Evolutionary conservation across 2,888 invertebrate genomes (phyloP), one percentile per base, ranked within the genome.

Genomic region (Ornithoptera alexandrae): DNA sequence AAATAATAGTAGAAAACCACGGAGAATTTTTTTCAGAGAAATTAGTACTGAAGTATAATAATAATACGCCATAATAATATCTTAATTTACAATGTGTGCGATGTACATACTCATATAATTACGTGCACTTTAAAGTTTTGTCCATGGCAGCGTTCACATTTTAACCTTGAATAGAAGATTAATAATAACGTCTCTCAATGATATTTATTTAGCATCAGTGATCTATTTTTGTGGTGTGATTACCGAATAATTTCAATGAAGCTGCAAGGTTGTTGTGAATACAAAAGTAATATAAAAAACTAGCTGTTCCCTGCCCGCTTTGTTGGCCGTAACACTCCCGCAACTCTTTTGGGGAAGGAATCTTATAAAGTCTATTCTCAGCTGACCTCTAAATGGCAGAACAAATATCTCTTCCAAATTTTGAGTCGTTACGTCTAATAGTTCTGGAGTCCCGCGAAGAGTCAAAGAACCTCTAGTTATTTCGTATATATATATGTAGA

Each of bases 151-250:
- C 22, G 24, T 58, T 15, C 57, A 57, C 22, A 53, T 15, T 50
- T 53, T 20, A 39, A 58, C 59, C 50, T 64, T 57, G 50, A 61
- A 65, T 57, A 61, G 24, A 69, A 65, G 56, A 65, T 36, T 18
- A 69, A 61, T 69, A 56, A 62, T 62, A 22, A 69, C 12, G 65
- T 57, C 39, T 24, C 24, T 69, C 69, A 69, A 65, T 50, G 65
- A 65, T 62, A 69, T 50, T n/a, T 62, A 65, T 57, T 62, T 10
- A 60, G 56, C 60, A 61, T 56, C 46, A 39, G 57, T 65, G 69
- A 30, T 61, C 69, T 60, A 65, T 53, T 46, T 61, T 62, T 58
- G 18, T 46, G 50, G 18, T 50, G 15, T n/a, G 53, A 59, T 56
- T 53, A 59, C 59, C 24, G 24, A 65, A 65, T 61, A 69, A 57